phyloP scores from a whole-genome alignment of 1,140 invertebrate species.

The Neotoxoptera formosana region DNA sequence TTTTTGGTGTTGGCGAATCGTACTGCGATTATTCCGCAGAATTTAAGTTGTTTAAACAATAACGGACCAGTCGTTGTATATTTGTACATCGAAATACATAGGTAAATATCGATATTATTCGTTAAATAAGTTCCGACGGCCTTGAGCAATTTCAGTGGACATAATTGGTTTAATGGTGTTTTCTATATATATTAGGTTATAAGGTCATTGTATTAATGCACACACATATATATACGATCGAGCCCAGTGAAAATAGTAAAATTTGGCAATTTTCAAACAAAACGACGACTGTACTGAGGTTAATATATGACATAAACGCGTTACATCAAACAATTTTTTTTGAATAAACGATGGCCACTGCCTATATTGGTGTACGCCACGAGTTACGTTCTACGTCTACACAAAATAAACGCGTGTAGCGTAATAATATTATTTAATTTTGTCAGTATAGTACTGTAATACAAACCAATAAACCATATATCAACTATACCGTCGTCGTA shows the following conservation, averaged over 20 bases:
- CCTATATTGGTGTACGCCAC: neutral
- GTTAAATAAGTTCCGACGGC: neutral
- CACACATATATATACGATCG: neutral
- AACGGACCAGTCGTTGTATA: neutral
- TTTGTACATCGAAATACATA: neutral
- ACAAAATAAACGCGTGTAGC: neutral
- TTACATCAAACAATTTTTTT: neutral
- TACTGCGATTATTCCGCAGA: neutral
- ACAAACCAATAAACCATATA: neutral
- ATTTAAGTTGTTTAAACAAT: neutral
- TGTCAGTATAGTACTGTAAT: neutral
- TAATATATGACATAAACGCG: neutral
- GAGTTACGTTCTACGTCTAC: neutral
- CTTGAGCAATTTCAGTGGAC: slow-evolving; percentile 28
- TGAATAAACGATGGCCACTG: neutral
- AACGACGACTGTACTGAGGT: neutral
- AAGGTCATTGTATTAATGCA: slow-evolving; percentile 12
- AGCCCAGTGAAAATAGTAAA: neutral
- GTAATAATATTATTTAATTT: neutral
- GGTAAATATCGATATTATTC: slow-evolving; percentile 1
- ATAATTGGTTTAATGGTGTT: slow-evolving; percentile 35
- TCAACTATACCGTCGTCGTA: neutral
- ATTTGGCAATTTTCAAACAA: neutral
- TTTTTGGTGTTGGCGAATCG: neutral
- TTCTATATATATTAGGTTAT: slow-evolving; percentile 37